Percentiles rank a stretch among this genome's conserved stretches.
Evolutionary conservation across 2,888 invertebrate genomes (phyloP).

Genomic region (Apantesis nais): DNA sequence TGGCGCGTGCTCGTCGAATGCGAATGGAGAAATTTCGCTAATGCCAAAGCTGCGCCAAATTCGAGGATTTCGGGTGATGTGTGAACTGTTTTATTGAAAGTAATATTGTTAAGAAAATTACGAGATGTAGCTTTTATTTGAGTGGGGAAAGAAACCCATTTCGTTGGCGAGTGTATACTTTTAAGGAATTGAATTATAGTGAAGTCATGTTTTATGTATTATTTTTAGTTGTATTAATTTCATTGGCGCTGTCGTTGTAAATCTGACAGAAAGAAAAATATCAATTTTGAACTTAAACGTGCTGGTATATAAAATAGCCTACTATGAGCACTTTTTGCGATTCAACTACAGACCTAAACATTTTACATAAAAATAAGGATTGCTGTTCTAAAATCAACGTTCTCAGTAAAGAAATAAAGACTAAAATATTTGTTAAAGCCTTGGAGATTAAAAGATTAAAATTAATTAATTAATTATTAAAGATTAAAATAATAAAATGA

Average conservation of each 20-base stretch:
- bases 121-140: not conserved
- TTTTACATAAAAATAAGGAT: no score
- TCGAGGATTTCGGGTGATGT: slow-evolving; percentile 36
- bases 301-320: not conserved
- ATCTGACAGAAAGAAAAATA: not conserved
- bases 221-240: not conserved
- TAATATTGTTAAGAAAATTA: slow-evolving; percentile 5
- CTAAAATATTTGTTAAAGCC: no score
- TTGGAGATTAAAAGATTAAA: no score
- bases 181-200: not conserved
- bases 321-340: no score
- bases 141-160: slow-evolving; percentile 1
- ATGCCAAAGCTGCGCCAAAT: slow-evolving; percentile 49
- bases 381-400: no score
- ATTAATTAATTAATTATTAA: no score
- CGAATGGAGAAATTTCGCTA: slow-evolving; percentile 72
- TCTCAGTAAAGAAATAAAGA: no score
- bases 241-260: not conserved
- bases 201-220: not conserved
- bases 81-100: slow-evolving; percentile 24
- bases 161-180: not conserved
- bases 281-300: no score
- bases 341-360: no score
- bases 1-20: slow-evolving; percentile 59
- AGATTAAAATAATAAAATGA: no score